Evolutionary conservation across 2,888 invertebrate genomes (phyloP), one percentile per base, ranked within the genome.

Genomic region (Trissolcus japonicus): DNA sequence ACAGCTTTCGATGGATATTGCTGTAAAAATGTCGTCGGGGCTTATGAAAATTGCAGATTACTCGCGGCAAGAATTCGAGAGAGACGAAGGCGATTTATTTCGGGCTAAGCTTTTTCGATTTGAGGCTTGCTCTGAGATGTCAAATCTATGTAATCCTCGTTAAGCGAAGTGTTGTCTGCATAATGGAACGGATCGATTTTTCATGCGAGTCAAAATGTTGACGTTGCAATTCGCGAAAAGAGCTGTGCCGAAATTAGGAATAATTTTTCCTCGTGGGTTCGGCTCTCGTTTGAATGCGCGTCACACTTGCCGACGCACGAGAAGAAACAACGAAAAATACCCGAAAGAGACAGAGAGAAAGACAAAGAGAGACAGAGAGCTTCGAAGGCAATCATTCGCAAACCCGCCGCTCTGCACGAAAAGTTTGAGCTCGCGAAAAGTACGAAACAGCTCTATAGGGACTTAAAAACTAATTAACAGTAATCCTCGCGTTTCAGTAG

Each of bases 401-500:
- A 53, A 25, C 25, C 25, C 25, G 25, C 9, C 35, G 35, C 57
- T 21, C 61, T 57, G 19, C 62, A 71, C 46, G 76, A 66, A 67
- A 35, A 76, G 71, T 71, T 71, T 67, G 67, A 71, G 60, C 61
- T 51, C 61, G 72, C 76, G 71, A 67, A 72, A 76, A 76, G 76
- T 66, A 71, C 71, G 62, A 76, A 76, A 76, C 66, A 76, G 69
- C 76, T 76, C 72, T 72, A 59, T 59, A 67, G 76, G 67, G 72
- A 76, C 76, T 76, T 76, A 72, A 72, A 76, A 72, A 72, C 76
- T 76, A 76, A 76, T 76, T 76, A 76, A 76, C 71, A 71, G 76
- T 72, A 72, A 76, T 76, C 76, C 76, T 16, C 48, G 62, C 21
- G 59, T 72, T 76, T 67, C 50, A 62, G 17, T 17, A 72, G 71